phyloP scores from a whole-genome alignment of 23 tunicate genomes.

The Trididemnum clinides region DNA sequence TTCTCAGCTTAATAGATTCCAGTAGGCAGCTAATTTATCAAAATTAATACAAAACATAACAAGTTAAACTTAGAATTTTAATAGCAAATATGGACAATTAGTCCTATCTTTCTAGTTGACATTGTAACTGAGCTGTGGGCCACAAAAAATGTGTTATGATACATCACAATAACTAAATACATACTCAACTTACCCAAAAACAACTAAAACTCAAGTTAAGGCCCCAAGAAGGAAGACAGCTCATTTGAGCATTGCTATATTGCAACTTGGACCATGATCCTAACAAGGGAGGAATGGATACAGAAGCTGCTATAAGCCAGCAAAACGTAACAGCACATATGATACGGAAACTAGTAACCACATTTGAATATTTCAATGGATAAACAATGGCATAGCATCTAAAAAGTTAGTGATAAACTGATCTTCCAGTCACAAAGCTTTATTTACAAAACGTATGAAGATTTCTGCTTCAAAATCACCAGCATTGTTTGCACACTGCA shows the following conservation, averaged over 20 bases:
- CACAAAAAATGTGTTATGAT: not conserved
- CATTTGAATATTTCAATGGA: slow-evolving; percentile 51
- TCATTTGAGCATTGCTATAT: slow-evolving; percentile 18
- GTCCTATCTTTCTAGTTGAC: too few species aligned
- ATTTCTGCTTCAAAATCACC: not conserved
- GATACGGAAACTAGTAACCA: slow-evolving; percentile 46
- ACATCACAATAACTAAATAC: too few species aligned
- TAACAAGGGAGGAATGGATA: slow-evolving; percentile 59
- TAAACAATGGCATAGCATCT: slow-evolving; percentile 68
- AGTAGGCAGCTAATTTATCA: too few species aligned
- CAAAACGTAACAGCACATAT: slow-evolving; percentile 32
- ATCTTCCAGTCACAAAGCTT: not conserved
- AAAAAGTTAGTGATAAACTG: not conserved
- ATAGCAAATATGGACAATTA: too few species aligned
- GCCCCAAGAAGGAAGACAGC: slow-evolving; percentile 52
- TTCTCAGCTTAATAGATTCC: too few species aligned
- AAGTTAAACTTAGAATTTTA: too few species aligned
- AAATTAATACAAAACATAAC: too few species aligned
- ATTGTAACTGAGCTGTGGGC: too few species aligned
- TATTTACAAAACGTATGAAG: too few species aligned
- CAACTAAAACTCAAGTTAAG: slow-evolving; percentile 15
- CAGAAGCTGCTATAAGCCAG: slow-evolving; percentile 40
- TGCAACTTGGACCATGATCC: slow-evolving; percentile 56
- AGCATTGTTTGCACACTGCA: not conserved
- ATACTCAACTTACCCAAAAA: slow-evolving; percentile 51